Base-by-base conservation (phyloP, 2,888 invertebrate species). In the Polymixis lichenea region DNA sequence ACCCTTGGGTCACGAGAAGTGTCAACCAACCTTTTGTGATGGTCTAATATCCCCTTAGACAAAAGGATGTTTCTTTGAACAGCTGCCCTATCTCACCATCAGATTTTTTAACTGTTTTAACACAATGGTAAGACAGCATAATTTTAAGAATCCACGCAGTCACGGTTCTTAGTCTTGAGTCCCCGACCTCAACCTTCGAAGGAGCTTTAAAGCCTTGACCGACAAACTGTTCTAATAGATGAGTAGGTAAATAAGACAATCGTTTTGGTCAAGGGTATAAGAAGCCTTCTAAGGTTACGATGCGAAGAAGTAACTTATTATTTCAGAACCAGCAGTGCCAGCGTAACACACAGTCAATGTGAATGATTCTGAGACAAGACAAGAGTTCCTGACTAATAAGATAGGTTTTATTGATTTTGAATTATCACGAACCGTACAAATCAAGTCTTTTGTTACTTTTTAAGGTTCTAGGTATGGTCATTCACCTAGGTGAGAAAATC, bases 181-280 rank as follows among this genome's bases (percentile, higher is more conserved):
- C 17, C n/a, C 7, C 38, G 15, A 32, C n/a, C 7, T n/a, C n/a
- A 60, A 67, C 67, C n/a, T 67, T 67, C 32, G n/a, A 19, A 4
- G 32, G 61, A 19, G n/a, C 32, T 22, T 28, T 28, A 28, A n/a
- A 0, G n/a, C 32, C 67, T 67, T 61, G 32, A 61, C 61, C 67
- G 32, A 61, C n/a, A 67, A 67, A 67, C 32, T 19, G 7, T 38
- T 61, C n/a, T 32, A 60, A n/a, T 61, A 38, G 32, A 61, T 32
- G 32, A 25, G n/a, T 32, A 32, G n/a, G 38, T 46, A 46, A 19
- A 60, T 61, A 13, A 38, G 32, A 13, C 11, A 67, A 67, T 60
- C 19, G 32, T 67, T 11, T 32, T 61, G 61, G 32, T 67, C 67
- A 61, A 61, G 32, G 32, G 6, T 43, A 32, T 19, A 67, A 32